Conservation (phyloP, 2,888 invertebrate species). For the Panopea generosa region DNA sequence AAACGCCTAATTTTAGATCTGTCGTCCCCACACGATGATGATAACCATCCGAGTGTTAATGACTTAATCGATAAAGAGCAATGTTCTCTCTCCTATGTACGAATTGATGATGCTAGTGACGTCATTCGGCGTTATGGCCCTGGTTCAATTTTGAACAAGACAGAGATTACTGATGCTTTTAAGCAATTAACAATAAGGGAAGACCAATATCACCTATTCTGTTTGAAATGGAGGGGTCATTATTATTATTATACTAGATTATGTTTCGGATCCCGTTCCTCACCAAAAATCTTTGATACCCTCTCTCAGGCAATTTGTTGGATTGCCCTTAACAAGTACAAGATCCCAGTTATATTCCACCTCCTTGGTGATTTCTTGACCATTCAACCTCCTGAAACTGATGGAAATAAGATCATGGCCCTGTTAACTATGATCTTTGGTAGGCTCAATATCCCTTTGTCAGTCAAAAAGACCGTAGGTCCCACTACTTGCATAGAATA, state of each 20-base stretch:
- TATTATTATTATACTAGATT: constrained; percentile 20
- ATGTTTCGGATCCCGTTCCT: constrained; percentile 47
- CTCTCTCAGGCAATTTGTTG: constrained; percentile 46
- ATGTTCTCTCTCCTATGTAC: too few species aligned
- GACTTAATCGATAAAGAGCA: too few species aligned
- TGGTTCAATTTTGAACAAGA: too few species aligned
- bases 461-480: constrained; percentile 45
- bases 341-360: too few species aligned
- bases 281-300: constrained; percentile 43
- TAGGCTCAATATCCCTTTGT: constrained; percentile 43
- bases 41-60: too few species aligned
- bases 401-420: constrained; percentile 50
- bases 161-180: too few species aligned
- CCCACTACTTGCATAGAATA: constrained; percentile 41
- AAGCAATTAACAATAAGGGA: too few species aligned
- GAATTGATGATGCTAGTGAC: too few species aligned
- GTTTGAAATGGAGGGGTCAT: too few species aligned
- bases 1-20: constrained; percentile 57
- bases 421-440: constrained; percentile 35
- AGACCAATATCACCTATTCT: too few species aligned
- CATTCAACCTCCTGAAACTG: constrained; percentile 17
- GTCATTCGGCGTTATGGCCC: too few species aligned
- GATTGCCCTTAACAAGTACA: constrained; percentile 50
- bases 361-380: constrained; percentile 56
- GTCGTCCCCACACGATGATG: constrained; percentile 57